phyloP scores from a whole-genome alignment of 2,888 invertebrate genomes.

The Stenodema calcarata region DNA sequence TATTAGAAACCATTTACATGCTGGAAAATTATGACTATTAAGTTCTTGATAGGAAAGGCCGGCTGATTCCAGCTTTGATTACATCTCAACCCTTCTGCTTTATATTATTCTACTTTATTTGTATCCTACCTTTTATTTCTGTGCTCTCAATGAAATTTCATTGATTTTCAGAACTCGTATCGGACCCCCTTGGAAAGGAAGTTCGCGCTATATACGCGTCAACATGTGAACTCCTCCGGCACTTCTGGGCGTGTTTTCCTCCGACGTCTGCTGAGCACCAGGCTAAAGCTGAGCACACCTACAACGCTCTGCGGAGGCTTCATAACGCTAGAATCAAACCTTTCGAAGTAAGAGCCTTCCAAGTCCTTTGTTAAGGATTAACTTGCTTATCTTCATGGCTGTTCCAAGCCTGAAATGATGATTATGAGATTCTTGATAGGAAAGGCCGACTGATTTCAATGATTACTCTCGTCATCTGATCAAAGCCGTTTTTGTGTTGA shows the following conservation, averaged over 20 bases:
- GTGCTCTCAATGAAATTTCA: slow-evolving; percentile 49
- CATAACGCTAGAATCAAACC: slow-evolving; percentile 84
- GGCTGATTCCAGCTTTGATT: slow-evolving; percentile 12
- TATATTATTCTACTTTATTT: too few species aligned
- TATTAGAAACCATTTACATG: too few species aligned
- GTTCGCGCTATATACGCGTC: slow-evolving; percentile 84
- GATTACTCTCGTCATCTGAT: not conserved
- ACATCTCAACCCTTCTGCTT: not conserved
- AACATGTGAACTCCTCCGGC: slow-evolving; percentile 85
- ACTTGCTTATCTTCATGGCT: too few species aligned
- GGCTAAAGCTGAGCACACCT: slow-evolving; percentile 83
- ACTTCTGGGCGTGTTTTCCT: slow-evolving; percentile 95
- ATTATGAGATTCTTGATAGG: not conserved
- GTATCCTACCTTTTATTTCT: too few species aligned
- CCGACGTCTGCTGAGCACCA: slow-evolving; percentile 76
- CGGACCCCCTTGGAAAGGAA: slow-evolving; percentile 82
- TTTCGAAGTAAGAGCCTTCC: slow-evolving; percentile 71
- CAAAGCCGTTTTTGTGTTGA: not conserved
- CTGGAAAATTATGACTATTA: not conserved
- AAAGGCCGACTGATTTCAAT: not conserved
- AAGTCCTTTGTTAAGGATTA: too few species aligned
- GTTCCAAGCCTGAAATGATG: not conserved
- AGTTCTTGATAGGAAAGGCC: slow-evolving; percentile 16
- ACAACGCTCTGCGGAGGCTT: slow-evolving; percentile 86
- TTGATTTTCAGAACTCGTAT: slow-evolving; percentile 76